Percentiles rank a stretch among this genome's conserved stretches.
phyloP scores from a whole-genome alignment of 2,797 vertebrate species.

The Sciurus carolinensis region DNA sequence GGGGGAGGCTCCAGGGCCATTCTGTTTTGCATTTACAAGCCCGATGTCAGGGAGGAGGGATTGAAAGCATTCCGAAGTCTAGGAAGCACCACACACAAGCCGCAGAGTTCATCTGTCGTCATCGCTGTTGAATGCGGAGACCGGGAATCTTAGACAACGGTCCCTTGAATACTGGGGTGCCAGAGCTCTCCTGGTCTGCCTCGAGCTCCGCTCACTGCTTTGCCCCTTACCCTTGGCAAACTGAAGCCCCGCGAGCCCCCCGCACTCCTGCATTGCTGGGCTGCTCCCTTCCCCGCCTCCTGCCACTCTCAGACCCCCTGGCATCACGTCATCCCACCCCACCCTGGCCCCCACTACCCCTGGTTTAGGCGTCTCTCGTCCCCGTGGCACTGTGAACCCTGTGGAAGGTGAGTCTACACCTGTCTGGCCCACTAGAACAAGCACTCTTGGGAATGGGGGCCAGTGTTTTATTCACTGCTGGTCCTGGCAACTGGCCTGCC shows the following conservation, averaged over 20 bases:
- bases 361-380: background rate
- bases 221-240: no score
- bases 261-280: no score
- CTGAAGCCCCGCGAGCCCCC: no score
- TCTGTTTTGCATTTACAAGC: background rate
- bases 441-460: background rate
- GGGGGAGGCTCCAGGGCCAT: background rate
- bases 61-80: rapidly evolving
- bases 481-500: background rate
- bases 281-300: no score
- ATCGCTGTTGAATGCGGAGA: rapidly evolving
- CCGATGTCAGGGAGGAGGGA: background rate
- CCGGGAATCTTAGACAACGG: background rate
- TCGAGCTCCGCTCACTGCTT: no score
- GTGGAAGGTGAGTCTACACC: background rate
- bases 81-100: rapidly evolving
- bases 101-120: rapidly evolving
- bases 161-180: no score
- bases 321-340: no score
- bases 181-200: background rate
- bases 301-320: background rate
- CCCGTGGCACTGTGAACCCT: rapidly evolving
- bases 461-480: background rate
- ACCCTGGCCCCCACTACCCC: background rate
- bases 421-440: rapidly evolving